Evolutionary conservation across 2,113 vertebrate genomes (phyloP).

Genomic region (Paedocypris sp.): DNA sequence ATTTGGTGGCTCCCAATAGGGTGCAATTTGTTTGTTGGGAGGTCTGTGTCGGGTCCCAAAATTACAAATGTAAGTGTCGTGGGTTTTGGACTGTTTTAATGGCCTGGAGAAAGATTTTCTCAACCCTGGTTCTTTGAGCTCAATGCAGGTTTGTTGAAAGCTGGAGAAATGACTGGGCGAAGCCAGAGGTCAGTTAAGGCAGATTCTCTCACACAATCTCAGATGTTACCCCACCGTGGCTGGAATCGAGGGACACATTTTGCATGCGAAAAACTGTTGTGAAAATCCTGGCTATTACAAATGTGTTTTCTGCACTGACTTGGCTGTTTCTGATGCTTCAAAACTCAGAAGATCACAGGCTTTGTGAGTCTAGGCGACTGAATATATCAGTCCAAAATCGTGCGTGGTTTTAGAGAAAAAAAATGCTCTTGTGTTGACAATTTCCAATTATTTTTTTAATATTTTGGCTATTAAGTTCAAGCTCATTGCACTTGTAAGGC

Average conservation of each 20-base stretch:
- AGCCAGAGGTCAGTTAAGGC: not conserved
- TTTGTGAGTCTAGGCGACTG: no score
- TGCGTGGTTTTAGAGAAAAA: no score
- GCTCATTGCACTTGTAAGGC: no score
- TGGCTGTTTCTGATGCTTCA: not conserved
- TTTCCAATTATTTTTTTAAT: no score
- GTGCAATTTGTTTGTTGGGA: constrained; percentile 43
- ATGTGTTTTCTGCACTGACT: not conserved
- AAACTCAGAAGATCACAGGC: no score
- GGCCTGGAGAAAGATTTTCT: constrained; percentile 2
- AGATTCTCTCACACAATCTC: not conserved
- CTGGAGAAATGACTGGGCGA: not conserved
- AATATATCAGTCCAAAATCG: no score
- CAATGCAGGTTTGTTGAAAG: not conserved
- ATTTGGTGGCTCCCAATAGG: constrained; percentile 40
- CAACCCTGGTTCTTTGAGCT: not conserved
- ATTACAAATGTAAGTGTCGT: constrained; percentile 33
- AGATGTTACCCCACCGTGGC: not conserved
- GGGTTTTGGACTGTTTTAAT: not conserved
- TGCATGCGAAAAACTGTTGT: not conserved
- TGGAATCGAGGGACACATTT: not conserved
- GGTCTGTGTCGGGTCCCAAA: constrained; percentile 41
- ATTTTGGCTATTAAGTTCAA: no score
- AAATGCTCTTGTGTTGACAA: no score
- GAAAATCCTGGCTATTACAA: not conserved